Evolutionary conservation across 2,888 invertebrate species (phyloP), one percentile per base, ranked within the genome.

Genomic region (Diplazon laetatorius): DNA sequence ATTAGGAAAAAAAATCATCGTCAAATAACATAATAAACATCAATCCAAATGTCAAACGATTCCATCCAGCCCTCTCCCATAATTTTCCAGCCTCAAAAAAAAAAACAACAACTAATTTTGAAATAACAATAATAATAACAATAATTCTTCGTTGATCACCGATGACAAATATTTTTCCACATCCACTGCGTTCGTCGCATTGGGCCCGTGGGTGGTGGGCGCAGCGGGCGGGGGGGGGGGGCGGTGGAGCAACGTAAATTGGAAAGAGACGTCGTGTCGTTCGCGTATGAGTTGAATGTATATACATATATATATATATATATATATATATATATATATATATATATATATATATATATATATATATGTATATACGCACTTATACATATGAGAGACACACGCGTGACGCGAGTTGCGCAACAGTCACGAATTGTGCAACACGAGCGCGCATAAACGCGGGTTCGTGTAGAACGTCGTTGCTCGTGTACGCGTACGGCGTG

Each of bases 401-500:
- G n/a, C n/a, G n/a, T n/a, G 30, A 55, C 30, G 30, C 30, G 55
- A 16, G 55, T 55, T 55, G 14, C 55, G 55, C 9, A 55, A 55
- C 35, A 16, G 30, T 16, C 2, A 8, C 5, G 30, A 9, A 35
- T 55, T 55, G 55, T 35, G 55, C 55, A 55, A 55, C 16, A 55
- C 30, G 30, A 35, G 8, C 35, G 37, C 37, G 18, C 57, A n/a
- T n/a, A n/a, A 2, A 57, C 37, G 30, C 57, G 37, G 6, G 59
- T 18, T 37, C 37, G 39, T 39, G 42, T 42, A 42, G 3, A n/a
- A 18, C 20, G 57, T 37, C 37, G 20, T 16, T 69, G 55, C 57
- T 46, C 44, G 46, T 44, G 46, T 44, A 25, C 69, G 42, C 18
- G 37, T 37, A 57, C n/a, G 50, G 12, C 68, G 42, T 50, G 48